Percentiles rank a stretch among this genome's conserved stretches.
These are phyloP conservation scores for Pantherophis alleghaniensis DNA, from an alignment of 2,797 vertebrate species.

Conservation along the genomic window DNA sequence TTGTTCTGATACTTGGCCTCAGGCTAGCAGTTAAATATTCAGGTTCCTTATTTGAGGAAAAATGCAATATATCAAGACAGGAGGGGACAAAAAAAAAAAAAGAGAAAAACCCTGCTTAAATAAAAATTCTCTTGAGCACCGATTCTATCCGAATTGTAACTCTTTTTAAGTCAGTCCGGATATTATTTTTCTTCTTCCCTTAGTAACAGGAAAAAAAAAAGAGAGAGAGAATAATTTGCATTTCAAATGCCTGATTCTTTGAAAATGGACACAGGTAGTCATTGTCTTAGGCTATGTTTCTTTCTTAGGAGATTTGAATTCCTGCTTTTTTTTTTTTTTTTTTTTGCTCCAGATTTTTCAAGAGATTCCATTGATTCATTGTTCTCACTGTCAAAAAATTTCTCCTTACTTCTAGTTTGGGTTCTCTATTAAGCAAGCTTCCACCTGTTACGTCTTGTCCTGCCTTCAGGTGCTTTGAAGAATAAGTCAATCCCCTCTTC, in stretches of 20 bases:
- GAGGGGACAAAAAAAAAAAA: neutral
- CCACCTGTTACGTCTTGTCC: no score
- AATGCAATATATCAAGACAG: slow-evolving; percentile 2
- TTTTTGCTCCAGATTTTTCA: neutral
- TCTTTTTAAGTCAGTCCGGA: neutral
- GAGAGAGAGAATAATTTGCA: neutral
- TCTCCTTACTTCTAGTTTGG: neutral
- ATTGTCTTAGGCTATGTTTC: neutral
- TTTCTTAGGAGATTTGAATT: neutral
- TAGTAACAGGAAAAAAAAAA: neutral
- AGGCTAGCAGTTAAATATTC: slow-evolving; percentile 41
- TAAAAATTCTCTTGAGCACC: slow-evolving; percentile 25
- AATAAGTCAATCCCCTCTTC: neutral
- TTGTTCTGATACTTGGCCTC: slow-evolving; percentile 52
- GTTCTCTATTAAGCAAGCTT: no score
- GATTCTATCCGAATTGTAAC: slow-evolving; percentile 39
- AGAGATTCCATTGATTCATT: neutral
- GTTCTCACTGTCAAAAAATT: neutral
- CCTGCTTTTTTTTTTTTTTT: no score
- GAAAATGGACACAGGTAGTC: neutral
- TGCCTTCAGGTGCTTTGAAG: neutral
- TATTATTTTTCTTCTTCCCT: neutral
- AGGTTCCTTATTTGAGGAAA: slow-evolving; percentile 43
- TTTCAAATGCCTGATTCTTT: neutral
- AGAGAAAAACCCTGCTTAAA: slow-evolving; percentile 37